Percentiles rank a stretch among this genome's conserved stretches.
phyloP scores from a whole-genome alignment of 2,113 vertebrate species.

The Lepus europaeus region DNA sequence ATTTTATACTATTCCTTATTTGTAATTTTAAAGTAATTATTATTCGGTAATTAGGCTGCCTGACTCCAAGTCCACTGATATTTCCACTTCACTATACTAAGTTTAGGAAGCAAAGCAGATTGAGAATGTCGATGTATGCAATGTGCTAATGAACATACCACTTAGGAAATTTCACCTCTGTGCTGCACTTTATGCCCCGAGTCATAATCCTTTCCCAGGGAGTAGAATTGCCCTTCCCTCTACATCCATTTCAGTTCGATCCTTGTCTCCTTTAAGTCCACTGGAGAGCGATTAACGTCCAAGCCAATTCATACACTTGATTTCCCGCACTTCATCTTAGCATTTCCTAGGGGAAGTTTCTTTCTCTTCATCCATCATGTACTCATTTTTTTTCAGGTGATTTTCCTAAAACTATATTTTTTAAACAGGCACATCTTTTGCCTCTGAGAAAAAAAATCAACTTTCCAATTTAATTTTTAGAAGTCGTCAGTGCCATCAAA shows the following conservation, averaged over 20 bases:
- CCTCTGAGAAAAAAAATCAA: conserved; percentile 21
- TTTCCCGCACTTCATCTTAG: not conserved
- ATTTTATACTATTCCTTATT: too few species aligned
- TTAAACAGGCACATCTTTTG: not conserved
- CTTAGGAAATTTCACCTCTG: not conserved
- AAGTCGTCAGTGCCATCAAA: not conserved
- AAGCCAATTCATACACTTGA: not conserved
- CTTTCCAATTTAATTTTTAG: not conserved
- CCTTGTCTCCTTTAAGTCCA: not conserved
- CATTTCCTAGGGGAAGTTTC: not conserved
- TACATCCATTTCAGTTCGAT: not conserved
- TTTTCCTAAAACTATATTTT: conserved; percentile 30
- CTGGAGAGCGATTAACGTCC: not conserved
- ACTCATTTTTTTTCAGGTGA: not conserved
- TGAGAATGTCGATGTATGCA: not conserved
- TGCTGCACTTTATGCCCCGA: not conserved
- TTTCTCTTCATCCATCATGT: not conserved
- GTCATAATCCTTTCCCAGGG: not conserved
- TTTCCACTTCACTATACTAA: not conserved
- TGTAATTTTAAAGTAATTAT: not conserved
- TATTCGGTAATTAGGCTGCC: not conserved
- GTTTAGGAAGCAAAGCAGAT: not conserved
- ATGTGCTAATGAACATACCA: not conserved
- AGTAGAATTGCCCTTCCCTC: not conserved
- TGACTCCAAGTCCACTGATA: not conserved